A percentile compares a stretch with the other conserved stretches of the same genome.
Evolutionary conservation across 2,888 invertebrate species (phyloP).

Genomic region (Aphidoletes aphidimyza): DNA sequence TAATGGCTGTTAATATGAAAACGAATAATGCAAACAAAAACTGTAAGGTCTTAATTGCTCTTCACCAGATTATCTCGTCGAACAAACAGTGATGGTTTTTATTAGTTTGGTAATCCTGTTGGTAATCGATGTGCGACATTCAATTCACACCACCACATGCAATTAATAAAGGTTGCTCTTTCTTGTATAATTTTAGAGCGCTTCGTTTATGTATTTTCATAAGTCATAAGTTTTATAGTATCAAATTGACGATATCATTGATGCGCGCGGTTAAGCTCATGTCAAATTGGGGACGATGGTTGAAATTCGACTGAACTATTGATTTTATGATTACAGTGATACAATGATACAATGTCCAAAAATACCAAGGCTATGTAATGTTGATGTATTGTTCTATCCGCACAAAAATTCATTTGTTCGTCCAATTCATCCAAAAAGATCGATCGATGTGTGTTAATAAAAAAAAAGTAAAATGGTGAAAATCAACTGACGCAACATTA

Average conservation of each 20-base stretch:
- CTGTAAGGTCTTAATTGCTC: not conserved
- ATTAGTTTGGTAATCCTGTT: not conserved
- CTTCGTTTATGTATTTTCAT: not conserved
- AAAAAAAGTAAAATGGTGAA: slow-evolving; percentile 2
- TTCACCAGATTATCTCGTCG: not conserved
- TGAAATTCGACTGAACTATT: not conserved
- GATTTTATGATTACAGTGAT: not conserved
- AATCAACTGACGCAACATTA: slow-evolving; percentile 30
- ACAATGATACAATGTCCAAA: not conserved
- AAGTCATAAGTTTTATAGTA: not conserved
- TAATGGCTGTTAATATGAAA: slow-evolving; percentile 1
- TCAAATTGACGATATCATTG: not conserved
- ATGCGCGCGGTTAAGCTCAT: not conserved
- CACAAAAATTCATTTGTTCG: not conserved
- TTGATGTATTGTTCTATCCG: not conserved
- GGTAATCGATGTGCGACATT: slow-evolving; percentile 16
- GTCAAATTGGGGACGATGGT: not conserved
- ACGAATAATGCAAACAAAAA: not conserved
- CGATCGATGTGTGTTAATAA: not conserved
- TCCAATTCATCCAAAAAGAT: too few relatives aligned
- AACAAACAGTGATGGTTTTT: not conserved
- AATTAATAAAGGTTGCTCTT: not conserved
- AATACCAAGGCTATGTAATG: not conserved
- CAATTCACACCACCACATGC: not conserved
- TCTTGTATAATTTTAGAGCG: slow-evolving; percentile 21